phyloP scores from a whole-genome alignment of 2,888 invertebrate species.

The Diabrotica balteata region DNA sequence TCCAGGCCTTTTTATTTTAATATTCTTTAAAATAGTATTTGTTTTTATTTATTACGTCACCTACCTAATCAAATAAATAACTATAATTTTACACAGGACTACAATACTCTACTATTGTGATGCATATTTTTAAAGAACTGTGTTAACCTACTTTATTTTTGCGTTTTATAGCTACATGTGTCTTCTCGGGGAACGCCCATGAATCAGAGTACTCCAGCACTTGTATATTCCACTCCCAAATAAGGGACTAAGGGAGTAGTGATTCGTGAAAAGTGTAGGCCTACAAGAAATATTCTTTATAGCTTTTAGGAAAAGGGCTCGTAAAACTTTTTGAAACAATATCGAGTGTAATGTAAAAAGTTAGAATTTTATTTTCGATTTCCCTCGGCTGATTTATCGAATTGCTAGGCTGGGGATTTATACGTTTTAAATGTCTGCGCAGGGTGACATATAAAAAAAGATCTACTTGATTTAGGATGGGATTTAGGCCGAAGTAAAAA shows the following conservation, averaged over 20 bases:
- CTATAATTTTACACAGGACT: too few relatives aligned
- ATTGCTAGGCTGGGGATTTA: conserved; percentile 29
- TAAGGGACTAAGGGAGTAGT: conserved; percentile 26
- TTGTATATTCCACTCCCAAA: conserved; percentile 23
- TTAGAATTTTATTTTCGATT: conserved; percentile 33
- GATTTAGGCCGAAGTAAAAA: conserved; percentile 14
- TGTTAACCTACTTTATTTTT: too few relatives aligned
- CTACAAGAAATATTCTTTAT: conserved; percentile 32
- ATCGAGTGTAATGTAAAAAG: conserved; percentile 34
- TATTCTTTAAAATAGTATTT: too few relatives aligned
- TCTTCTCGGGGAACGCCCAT: not conserved
- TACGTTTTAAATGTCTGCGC: conserved; percentile 27
- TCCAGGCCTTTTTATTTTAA: too few relatives aligned
- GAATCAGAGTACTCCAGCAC: not conserved
- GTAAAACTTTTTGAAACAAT: conserved; percentile 36
- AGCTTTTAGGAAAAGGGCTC: conserved; percentile 30
- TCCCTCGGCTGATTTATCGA: conserved; percentile 25
- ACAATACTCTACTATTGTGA: too few relatives aligned
- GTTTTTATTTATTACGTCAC: too few relatives aligned
- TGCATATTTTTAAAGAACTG: too few relatives aligned
- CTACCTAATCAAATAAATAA: too few relatives aligned
- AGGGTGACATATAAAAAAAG: conserved; percentile 27
- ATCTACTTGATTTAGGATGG: conserved; percentile 22
- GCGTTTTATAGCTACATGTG: too few relatives aligned
- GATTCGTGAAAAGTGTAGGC: conserved; percentile 32